Evolutionary conservation across 92 coral and sea anemone species (phyloP).

Genomic region (Chrysogorgia sp.): DNA sequence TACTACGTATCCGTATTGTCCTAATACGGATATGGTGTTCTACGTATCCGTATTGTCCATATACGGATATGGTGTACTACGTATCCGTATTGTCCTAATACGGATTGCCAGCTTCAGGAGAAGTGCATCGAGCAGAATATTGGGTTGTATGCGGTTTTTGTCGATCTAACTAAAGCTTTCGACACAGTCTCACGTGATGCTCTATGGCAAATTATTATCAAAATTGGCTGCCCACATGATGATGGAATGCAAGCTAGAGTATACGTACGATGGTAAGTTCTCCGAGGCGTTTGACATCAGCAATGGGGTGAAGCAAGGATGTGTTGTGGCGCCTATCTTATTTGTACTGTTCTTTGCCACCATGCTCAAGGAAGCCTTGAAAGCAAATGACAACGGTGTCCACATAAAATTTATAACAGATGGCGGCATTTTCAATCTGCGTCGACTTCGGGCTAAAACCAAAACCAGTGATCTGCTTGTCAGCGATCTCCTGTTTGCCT

Average conservation of each 20-base stretch:
- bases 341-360: background rate
- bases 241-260: background rate
- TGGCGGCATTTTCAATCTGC: slow-evolving; percentile 1
- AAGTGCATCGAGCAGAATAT: slow-evolving; percentile 28
- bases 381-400: background rate
- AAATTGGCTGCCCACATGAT: background rate
- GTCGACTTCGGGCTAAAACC: background rate
- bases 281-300: background rate
- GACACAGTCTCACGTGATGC: slow-evolving; percentile 6
- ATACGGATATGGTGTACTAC: no score
- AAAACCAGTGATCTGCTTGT: background rate
- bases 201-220: background rate
- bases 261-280: background rate
- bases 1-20: no score
- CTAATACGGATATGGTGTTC: slow-evolving; percentile 17
- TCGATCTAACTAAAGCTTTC: slow-evolving; percentile 42
- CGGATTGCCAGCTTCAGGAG: slow-evolving; percentile 39
- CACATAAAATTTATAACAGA: background rate
- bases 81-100: no score
- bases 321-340: slow-evolving; percentile 22
- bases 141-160: background rate
- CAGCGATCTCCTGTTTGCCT: slow-evolving; percentile 6
- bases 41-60: slow-evolving; percentile 7
- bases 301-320: slow-evolving; percentile 30
- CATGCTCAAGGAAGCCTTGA: background rate